Evolutionary conservation across 2,888 invertebrate genomes (phyloP), one percentile per base, ranked within the genome.

Genomic region (Octonoba sinensis): DNA sequence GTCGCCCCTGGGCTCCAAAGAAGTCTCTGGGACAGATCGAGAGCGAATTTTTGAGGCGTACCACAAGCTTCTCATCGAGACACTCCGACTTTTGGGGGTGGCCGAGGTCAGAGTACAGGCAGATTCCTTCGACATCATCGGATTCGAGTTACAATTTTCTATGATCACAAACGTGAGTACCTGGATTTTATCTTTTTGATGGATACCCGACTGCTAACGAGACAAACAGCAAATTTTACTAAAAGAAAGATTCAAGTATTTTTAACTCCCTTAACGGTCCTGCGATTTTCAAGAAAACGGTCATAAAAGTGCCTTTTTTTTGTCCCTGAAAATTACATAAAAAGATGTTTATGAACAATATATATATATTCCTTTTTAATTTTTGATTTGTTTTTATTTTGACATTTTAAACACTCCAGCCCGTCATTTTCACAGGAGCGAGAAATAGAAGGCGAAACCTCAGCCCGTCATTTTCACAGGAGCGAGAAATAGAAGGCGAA

Each of bases 51-150:
- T 82, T 22, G 82, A 82, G 47, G 82, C 82, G 1, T 82, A 82
- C 24, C 82, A 82, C 67, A 82, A 82, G 27, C 47, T 82, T 0
- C 62, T 82, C 3, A 76, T 82, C 0, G 82, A 82, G 36, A 82
- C 82, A 0, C 67, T 82, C 0, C 22, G 82, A 36, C 56, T 82
- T 1, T 18, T 82, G 0, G 82, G 82, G 6, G 82, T 82, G 15
- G 60, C 76, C 0, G 82, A 82, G 22, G 71, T 76, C 8, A 22
- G 82, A 18, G 82, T 82, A 8, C 82, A 82, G 18, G 57, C 66
- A 0, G 82, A 82, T n/a, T 82, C 82, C 8, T 76, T 82, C 56
- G 76, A 82, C 44, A 82, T 82, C 82, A 82, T 82, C 3, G 82
- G 82, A 2, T 82, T 82, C 12, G 82, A 82, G 11, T 44, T 82